Evolutionary conservation across 2,113 vertebrate species (phyloP).

Genomic region (Oreotragus oreotragus): DNA sequence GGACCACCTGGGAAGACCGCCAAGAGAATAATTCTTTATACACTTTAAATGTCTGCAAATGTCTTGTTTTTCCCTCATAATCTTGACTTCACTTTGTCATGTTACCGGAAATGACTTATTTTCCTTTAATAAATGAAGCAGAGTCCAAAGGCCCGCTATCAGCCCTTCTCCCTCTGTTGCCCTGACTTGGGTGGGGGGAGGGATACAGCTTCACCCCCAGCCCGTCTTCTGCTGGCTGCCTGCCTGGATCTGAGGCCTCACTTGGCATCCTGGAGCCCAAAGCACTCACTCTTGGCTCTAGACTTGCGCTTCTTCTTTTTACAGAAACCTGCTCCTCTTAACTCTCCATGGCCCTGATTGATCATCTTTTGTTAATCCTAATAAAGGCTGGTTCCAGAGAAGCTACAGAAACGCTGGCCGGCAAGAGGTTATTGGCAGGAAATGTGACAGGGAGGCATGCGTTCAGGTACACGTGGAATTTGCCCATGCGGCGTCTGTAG

Average conservation of each 20-base stretch:
- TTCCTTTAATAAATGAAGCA: not conserved
- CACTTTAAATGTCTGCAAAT: not conserved
- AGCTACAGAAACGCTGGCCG: not conserved
- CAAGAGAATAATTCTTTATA: not conserved
- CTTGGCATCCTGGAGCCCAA: not conserved
- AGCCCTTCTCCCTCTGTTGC: not conserved
- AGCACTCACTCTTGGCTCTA: not conserved
- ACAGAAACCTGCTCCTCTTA: not conserved
- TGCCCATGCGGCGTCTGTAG: not conserved
- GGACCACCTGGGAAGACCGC: not conserved
- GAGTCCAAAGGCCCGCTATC: not conserved
- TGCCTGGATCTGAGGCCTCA: not conserved
- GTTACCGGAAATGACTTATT: not conserved
- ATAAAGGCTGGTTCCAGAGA: not conserved
- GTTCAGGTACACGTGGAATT: not conserved
- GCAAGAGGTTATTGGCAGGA: not conserved
- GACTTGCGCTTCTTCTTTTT: not conserved
- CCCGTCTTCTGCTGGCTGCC: not conserved
- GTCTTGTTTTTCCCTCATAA: not conserved
- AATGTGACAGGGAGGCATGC: not conserved
- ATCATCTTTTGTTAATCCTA: not conserved
- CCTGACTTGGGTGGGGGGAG: not conserved
- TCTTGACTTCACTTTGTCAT: not conserved
- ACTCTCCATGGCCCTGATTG: not conserved
- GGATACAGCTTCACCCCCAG: not conserved